These are phyloP conservation scores for Schizaphis graminum DNA, from an alignment of 2,888 invertebrate species.

Conservation along the genomic window DNA sequence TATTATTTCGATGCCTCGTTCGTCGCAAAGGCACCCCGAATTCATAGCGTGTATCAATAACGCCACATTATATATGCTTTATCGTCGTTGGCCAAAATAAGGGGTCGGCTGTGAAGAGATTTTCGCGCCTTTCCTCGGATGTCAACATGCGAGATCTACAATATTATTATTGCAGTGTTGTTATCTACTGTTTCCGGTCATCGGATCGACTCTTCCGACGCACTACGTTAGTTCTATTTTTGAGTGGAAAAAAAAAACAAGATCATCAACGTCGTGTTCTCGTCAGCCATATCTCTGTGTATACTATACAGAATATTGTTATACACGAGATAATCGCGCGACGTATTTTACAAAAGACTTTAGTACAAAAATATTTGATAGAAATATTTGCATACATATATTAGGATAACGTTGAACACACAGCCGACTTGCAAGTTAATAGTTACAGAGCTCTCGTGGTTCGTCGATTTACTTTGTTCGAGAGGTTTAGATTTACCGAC, in stretches of 20 bases:
- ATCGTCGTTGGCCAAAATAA: neutral
- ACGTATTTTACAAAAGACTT: neutral
- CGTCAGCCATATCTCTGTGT: neutral
- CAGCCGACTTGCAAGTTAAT: neutral
- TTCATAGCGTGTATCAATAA: neutral
- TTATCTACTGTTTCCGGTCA: slow-evolving; percentile 37
- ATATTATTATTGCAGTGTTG: neutral
- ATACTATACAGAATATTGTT: neutral
- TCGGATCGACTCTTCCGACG: neutral
- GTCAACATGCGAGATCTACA: neutral
- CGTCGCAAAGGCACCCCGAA: no score
- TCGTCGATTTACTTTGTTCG: neutral
- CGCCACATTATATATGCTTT: neutral
- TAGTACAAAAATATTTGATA: neutral
- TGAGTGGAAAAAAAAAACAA: neutral
- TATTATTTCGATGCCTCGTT: neutral
- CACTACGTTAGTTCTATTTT: neutral
- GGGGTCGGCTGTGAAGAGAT: neutral
- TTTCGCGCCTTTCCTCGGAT: neutral
- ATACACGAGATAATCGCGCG: neutral
- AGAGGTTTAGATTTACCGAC: neutral
- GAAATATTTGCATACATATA: neutral
- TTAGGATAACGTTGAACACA: neutral
- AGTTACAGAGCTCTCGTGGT: neutral
- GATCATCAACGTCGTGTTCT: neutral